Percentiles rank a stretch among this genome's conserved stretches.
phyloP scores from a whole-genome alignment of 1,140 invertebrate genomes.

The Anthonomus grandis region DNA sequence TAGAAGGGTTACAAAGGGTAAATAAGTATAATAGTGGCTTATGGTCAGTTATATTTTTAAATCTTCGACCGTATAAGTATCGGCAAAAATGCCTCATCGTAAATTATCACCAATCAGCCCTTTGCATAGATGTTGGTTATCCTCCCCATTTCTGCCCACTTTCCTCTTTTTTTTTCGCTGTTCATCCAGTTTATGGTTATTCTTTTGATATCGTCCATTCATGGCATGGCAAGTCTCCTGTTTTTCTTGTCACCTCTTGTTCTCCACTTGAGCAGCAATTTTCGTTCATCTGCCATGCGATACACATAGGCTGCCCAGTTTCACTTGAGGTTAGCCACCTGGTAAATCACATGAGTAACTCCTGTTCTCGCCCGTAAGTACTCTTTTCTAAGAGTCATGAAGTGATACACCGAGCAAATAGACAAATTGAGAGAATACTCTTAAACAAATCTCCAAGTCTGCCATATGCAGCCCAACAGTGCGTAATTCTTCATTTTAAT shows the following conservation, averaged over 20 bases:
- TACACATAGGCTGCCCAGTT: too few species aligned
- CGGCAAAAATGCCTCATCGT: too few species aligned
- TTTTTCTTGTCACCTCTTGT: background rate
- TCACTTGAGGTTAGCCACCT: background rate
- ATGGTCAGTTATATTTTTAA: too few species aligned
- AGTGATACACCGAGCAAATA: background rate
- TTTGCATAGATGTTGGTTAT: slow-evolving; percentile 11
- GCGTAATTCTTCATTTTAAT: slow-evolving; percentile 18
- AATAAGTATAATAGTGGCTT: too few species aligned
- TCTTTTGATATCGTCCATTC: too few species aligned
- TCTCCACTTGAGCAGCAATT: background rate
- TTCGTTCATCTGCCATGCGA: background rate
- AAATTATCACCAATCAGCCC: slow-evolving; percentile 3
- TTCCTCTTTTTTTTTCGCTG: too few species aligned
- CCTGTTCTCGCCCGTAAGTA: background rate
- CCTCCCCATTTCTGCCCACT: too few species aligned
- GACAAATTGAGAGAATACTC: slow-evolving; percentile 9
- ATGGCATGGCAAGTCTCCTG: background rate
- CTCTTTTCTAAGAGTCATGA: background rate
- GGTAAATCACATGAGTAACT: background rate
- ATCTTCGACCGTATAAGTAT: too few species aligned
- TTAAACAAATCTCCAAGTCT: slow-evolving; percentile 18
- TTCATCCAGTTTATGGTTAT: too few species aligned
- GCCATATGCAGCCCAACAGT: slow-evolving; percentile 17
- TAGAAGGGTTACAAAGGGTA: too few species aligned